phyloP scores from a whole-genome alignment of 2,113 vertebrate genomes.

The Clarias batrachus region DNA sequence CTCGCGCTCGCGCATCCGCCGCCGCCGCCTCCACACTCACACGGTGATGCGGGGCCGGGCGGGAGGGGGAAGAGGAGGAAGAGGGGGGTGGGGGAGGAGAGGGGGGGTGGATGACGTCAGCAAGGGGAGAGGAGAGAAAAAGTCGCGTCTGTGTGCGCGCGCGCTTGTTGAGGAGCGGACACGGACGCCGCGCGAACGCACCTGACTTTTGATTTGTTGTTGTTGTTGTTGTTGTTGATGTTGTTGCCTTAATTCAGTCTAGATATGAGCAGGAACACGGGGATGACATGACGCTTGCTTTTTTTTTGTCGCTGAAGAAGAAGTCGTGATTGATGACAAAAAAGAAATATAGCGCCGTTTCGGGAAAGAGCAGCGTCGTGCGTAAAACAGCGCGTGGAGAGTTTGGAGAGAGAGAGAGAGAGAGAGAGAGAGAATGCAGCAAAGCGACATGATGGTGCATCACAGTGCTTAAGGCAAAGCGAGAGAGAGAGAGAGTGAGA shows the following conservation, averaged over 20 bases:
- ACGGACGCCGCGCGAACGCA: slow-evolving; percentile 3
- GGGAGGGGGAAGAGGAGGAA: no score
- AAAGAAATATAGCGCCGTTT: neutral
- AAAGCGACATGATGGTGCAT: slow-evolving; percentile 60
- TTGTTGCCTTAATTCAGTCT: no score
- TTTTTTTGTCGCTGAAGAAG: neutral
- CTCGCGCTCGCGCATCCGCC: slow-evolving; percentile 7
- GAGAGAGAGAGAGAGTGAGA: neutral
- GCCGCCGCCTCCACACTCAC: slow-evolving; percentile 30
- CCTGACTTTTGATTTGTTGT: no score
- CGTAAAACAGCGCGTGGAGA: slow-evolving; percentile 28
- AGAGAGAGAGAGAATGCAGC: slow-evolving; percentile 46
- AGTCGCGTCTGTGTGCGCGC: slow-evolving; percentile 35
- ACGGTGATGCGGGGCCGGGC: neutral
- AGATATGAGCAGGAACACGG: neutral
- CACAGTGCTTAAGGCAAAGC: slow-evolving; percentile 34
- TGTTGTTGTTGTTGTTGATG: no score
- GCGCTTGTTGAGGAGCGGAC: slow-evolving; percentile 24
- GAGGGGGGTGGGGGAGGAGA: no score
- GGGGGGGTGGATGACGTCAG: slow-evolving; percentile 58
- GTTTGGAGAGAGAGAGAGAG: slow-evolving; percentile 33
- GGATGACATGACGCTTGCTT: no score
- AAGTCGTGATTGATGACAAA: neutral
- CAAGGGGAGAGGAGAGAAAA: slow-evolving; percentile 40
- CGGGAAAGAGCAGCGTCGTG: slow-evolving; percentile 12